Base-by-base conservation (phyloP, 92 coral and sea anemone genomes). In the Chrysogorgia sp. region DNA sequence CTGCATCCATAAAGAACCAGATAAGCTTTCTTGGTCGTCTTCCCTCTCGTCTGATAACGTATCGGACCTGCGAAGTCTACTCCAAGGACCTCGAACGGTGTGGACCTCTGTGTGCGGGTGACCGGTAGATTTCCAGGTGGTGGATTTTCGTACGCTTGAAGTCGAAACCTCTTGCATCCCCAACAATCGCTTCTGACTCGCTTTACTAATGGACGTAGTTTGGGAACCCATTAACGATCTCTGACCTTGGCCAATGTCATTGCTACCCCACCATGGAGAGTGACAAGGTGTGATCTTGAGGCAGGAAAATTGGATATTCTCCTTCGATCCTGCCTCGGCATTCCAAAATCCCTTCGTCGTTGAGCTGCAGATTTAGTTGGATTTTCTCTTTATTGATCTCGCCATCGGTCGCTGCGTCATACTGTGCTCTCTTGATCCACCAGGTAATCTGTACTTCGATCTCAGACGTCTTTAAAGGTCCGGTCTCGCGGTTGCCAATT, bases 61-160 rank as follows among this genome's bases (percentile, higher is more conserved):
- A 82, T 82, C 19, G 75, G 82, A 28, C 86, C 82, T 25, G 82
- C 86, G 72, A 81, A 81, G 71, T 81, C 86, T 48, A 81, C 82
- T 22, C 71, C 74, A 25, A 63, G 41, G 33, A 74, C 47, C 25
- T 81, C 28, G 53, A 48, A 81, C 20, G 81, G 80, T 17, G 81
- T 81, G 28, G 37, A 40, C 56, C 82, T 71, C 22, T 41, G 34
- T 9, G 83, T 77, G 10, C 77, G 45, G 64, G 31, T 15, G 52
- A 17, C 41, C 10, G 83, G 77, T n/a, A n/a, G n/a, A n/a, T n/a
- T n/a, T n/a, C n/a, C n/a, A n/a, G n/a, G n/a, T n/a, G n/a, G n/a
- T n/a, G 23, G 63, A 35, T n/a, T 49, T 29, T 7, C 83, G 75
- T 41, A 40, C 64, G 60, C 63, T 57, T 59, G 58, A 5, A 77